Conservation (phyloP, 2,888 invertebrate species). For the Shargacucullia verbasci region DNA sequence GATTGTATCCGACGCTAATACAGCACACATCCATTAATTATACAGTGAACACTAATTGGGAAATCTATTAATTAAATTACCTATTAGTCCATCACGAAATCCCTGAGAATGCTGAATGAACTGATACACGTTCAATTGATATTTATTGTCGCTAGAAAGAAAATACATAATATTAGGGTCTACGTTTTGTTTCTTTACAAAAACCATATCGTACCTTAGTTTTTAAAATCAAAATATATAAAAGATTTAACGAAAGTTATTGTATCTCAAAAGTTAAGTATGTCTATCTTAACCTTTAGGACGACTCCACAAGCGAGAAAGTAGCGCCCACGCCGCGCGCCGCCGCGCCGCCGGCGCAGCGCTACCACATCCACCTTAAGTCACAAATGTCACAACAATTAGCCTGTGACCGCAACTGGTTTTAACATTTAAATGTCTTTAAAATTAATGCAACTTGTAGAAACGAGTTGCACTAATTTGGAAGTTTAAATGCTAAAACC, state of each 20-base stretch:
- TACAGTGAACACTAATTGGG: slow-evolving; percentile 83
- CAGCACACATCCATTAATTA: slow-evolving; percentile 84
- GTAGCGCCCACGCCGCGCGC: slow-evolving; percentile 39
- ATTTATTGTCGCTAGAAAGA: slow-evolving; percentile 19
- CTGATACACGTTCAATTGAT: slow-evolving; percentile 35
- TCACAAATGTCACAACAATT: slow-evolving; percentile 43
- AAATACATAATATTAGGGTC: too few relatives aligned
- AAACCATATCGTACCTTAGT: too few relatives aligned
- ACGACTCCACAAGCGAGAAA: slow-evolving; percentile 33
- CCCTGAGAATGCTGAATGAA: slow-evolving; percentile 59
- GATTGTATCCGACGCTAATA: slow-evolving; percentile 86
- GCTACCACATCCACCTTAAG: slow-evolving; percentile 24
- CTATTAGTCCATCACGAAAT: slow-evolving; percentile 69
- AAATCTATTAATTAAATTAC: slow-evolving; percentile 84
- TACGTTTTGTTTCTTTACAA: neutral
- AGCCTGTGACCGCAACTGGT: slow-evolving; percentile 36
- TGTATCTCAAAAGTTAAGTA: slow-evolving; percentile 4
- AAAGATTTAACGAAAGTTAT: slow-evolving; percentile 9
- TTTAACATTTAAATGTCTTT: slow-evolving; percentile 47
- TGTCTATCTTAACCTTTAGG: slow-evolving; percentile 24
- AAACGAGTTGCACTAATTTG: too few relatives aligned
- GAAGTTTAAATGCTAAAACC: too few relatives aligned
- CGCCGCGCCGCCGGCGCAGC: too few relatives aligned
- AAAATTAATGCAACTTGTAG: slow-evolving; percentile 40
- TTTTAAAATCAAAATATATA: neutral